A percentile compares a stretch with the other conserved stretches of the same genome.
phyloP scores from a whole-genome alignment of 92 coral and sea anemone species.

The Heteractis magnifica region DNA sequence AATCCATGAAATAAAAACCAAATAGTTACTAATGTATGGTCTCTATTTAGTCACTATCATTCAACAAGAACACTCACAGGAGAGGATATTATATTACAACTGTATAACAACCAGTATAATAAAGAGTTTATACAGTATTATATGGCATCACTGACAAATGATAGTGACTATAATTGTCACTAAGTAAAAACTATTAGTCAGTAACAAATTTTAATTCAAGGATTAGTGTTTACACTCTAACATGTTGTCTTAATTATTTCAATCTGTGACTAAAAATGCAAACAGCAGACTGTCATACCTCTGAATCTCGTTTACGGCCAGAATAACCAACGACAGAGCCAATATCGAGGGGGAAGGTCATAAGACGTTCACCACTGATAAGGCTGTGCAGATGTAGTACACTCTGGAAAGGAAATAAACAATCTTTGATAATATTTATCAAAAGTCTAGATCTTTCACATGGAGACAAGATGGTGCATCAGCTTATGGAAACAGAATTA shows the following conservation, averaged over 20 bases:
- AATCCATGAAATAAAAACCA: too few species aligned
- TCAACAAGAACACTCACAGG: too few species aligned
- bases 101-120: too few species aligned
- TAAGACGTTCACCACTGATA: constrained; percentile 72
- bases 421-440: not conserved
- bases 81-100: too few species aligned
- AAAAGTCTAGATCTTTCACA: not conserved
- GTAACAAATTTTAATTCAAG: too few species aligned
- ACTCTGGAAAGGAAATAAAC: constrained; percentile 53
- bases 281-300: constrained; percentile 36
- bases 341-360: constrained; percentile 84
- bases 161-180: too few species aligned
- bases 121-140: too few species aligned
- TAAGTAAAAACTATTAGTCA: too few species aligned
- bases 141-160: too few species aligned
- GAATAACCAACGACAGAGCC: constrained; percentile 88
- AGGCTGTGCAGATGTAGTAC: constrained; percentile 80
- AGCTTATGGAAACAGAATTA: not conserved
- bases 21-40: too few species aligned
- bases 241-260: not conserved
- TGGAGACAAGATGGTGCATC: not conserved
- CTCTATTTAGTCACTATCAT: too few species aligned
- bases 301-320: constrained; percentile 79
- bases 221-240: too few species aligned
- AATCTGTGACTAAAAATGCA: not conserved